Evolutionary conservation across 2,113 vertebrate species (phyloP).

Genomic region (Macrotus californicus): DNA sequence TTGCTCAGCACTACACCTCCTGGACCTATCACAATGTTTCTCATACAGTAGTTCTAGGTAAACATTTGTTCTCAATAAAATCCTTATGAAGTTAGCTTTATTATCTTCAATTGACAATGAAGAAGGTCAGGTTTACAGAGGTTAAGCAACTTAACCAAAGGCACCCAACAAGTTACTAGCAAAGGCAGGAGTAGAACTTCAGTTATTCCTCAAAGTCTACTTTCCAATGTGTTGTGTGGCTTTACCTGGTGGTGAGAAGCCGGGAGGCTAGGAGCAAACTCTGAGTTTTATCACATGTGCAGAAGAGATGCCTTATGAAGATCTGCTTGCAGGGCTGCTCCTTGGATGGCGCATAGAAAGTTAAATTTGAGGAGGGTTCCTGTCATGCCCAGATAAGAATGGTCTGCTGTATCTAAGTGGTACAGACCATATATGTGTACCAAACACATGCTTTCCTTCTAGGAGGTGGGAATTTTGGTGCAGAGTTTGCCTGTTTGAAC

Average conservation of each 20-base stretch:
- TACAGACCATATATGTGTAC: neutral
- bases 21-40: neutral
- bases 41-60: neutral
- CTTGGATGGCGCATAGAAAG: neutral
- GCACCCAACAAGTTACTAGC: neutral
- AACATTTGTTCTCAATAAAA: slow-evolving; percentile 9
- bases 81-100: neutral
- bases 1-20: neutral
- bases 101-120: neutral
- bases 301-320: neutral
- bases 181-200: neutral
- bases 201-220: neutral
- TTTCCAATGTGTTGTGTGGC: neutral
- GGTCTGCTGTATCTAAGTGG: neutral
- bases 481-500: neutral
- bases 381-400: neutral
- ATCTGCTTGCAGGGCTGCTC: neutral
- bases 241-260: neutral
- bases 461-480: neutral
- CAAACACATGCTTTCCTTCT: neutral
- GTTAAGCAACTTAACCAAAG: neutral
- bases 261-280: neutral
- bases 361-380: neutral
- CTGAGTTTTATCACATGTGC: neutral
- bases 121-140: neutral